A percentile compares a stretch with the other conserved stretches of the same genome.
Conservation (phyloP, 2,113 vertebrate genomes). For the Cyrtonyx montezumae region DNA sequence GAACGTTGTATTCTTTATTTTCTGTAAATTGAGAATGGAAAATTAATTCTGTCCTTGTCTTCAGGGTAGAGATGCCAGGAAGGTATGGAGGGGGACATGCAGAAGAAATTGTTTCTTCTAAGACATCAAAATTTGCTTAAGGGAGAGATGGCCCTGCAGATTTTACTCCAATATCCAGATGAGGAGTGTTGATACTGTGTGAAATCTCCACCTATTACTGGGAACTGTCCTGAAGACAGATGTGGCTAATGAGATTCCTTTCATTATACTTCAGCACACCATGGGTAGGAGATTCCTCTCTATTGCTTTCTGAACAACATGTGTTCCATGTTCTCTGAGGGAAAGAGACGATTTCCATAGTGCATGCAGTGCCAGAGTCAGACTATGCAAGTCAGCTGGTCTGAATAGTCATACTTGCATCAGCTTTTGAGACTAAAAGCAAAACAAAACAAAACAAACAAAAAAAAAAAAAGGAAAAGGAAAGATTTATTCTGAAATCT, state of each 20-base stretch:
- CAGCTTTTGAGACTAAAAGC: neutral
- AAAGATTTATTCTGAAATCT: neutral
- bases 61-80: neutral
- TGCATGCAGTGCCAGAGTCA: neutral
- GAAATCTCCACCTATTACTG: neutral
- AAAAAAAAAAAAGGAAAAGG: no score
- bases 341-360: neutral
- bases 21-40: slow-evolving; percentile 49
- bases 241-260: slow-evolving; percentile 14
- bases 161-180: slow-evolving; percentile 7
- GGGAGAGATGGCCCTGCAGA: neutral
- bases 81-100: neutral
- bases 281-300: neutral
- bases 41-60: slow-evolving; percentile 66
- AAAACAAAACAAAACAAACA: neutral
- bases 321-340: neutral
- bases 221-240: slow-evolving; percentile 31
- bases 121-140: slow-evolving; percentile 4
- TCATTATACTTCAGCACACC: neutral
- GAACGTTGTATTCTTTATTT: slow-evolving; percentile 74
- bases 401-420: accelerated
- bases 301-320: neutral
- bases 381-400: neutral
- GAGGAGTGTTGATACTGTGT: neutral
- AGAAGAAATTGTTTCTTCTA: slow-evolving; percentile 3